Conservation (phyloP, 1,140 invertebrate species). For the Elymnias hypermnestra region DNA sequence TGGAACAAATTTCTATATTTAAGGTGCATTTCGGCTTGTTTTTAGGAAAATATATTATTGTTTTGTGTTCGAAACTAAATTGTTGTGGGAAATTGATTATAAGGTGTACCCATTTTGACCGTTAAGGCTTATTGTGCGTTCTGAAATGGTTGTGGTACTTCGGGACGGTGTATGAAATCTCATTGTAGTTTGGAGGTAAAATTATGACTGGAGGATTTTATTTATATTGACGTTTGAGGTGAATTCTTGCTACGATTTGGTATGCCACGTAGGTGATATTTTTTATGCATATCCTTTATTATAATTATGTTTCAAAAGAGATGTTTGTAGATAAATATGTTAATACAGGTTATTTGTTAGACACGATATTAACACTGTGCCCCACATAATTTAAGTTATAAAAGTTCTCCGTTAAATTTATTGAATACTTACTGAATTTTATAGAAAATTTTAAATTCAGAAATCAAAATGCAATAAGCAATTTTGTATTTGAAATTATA, state of each 20-base stretch:
- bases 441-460: too few relatives aligned
- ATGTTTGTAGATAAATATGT: too few relatives aligned
- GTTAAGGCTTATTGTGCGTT: conserved; percentile 7
- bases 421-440: too few relatives aligned
- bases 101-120: conserved; percentile 17
- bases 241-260: conserved; percentile 13
- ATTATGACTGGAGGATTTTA: conserved; percentile 3
- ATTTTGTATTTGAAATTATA: too few relatives aligned
- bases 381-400: too few relatives aligned
- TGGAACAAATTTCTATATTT: conserved; percentile 1
- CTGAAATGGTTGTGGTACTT: conserved; percentile 7
- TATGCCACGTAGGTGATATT: conserved; percentile 5
- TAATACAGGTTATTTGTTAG: too few relatives aligned
- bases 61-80: conserved; percentile 1
- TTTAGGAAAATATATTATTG: conserved; percentile 7
- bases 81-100: conserved; percentile 33
- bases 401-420: too few relatives aligned
- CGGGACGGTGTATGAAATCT: conserved; percentile 23
- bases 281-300: too few relatives aligned
- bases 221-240: conserved; percentile 7
- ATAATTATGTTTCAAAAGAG: too few relatives aligned
- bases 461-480: too few relatives aligned
- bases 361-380: too few relatives aligned
- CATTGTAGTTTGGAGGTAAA: conserved; percentile 12
- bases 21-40: conserved; percentile 9